Evolutionary conservation across 2,113 vertebrate species (phyloP).

Genomic region (Zapus hudsonius): DNA sequence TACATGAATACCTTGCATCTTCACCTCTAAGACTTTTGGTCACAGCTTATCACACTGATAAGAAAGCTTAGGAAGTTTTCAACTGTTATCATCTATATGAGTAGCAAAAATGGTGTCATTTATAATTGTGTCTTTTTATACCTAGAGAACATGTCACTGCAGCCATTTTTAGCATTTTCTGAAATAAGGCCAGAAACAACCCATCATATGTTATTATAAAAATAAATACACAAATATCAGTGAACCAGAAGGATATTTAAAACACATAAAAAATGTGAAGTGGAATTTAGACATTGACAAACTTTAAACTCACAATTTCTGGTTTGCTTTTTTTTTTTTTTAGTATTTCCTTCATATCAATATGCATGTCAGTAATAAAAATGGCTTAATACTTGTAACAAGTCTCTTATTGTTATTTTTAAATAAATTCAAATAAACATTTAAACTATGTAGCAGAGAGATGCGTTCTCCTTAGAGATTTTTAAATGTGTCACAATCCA

Average conservation of each 20-base stretch:
- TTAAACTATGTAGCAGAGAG: neutral
- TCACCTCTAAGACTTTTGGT: neutral
- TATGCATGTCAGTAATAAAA: neutral
- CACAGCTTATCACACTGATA: neutral
- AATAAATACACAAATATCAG: neutral
- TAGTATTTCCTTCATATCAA: neutral
- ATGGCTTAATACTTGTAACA: neutral
- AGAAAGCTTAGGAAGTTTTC: neutral
- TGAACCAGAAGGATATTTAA: neutral
- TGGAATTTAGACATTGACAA: neutral
- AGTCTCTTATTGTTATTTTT: neutral
- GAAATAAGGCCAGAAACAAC: neutral
- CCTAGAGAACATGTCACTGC: neutral
- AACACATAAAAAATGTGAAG: neutral
- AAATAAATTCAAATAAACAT: constrained; percentile 22
- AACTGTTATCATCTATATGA: neutral
- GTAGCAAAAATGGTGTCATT: neutral
- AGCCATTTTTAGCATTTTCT: neutral
- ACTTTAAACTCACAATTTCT: neutral
- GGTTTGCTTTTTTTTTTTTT: constrained; percentile 25
- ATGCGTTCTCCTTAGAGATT: neutral
- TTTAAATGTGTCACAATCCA: neutral
- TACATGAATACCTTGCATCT: neutral
- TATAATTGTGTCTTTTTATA: constrained; percentile 14
- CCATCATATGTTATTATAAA: neutral